Evolutionary conservation across 2,888 invertebrate genomes (phyloP).

Genomic region (Ichneumoninae sp.): DNA sequence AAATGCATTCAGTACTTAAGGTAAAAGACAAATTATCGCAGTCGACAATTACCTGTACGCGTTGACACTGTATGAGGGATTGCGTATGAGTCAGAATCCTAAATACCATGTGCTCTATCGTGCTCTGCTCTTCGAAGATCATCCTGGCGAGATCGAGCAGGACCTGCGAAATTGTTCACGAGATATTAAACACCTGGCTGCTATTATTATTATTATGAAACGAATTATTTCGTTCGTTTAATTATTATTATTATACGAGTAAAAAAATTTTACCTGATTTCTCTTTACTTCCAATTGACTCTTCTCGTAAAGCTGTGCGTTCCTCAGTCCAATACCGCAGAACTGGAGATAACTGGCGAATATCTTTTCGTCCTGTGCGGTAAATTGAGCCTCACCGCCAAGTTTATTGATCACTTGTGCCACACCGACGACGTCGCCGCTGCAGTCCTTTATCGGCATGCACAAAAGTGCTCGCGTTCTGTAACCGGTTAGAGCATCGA

Average conservation of each 20-base stretch:
- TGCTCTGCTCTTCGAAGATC: slow-evolving; percentile 98
- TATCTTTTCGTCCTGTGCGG: slow-evolving; percentile 94
- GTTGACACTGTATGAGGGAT: slow-evolving; percentile 96
- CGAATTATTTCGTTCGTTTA: no score
- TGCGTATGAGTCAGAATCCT: slow-evolving; percentile 97
- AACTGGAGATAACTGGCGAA: slow-evolving; percentile 97
- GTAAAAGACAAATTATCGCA: not conserved
- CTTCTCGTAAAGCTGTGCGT: slow-evolving; percentile 98
- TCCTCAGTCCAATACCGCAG: slow-evolving; percentile 97
- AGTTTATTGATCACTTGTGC: slow-evolving; percentile 97
- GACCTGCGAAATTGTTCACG: slow-evolving; percentile 85
- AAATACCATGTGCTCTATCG: slow-evolving; percentile 97
- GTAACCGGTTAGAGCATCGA: slow-evolving; percentile 97
- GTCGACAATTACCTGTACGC: slow-evolving; percentile 91
- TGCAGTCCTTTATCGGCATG: slow-evolving; percentile 98
- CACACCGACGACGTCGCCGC: slow-evolving; percentile 97
- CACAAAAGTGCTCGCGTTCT: slow-evolving; percentile 96
- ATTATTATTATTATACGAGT: not conserved
- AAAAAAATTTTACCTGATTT: slow-evolving; percentile 89
- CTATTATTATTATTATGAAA: slow-evolving; percentile 1
- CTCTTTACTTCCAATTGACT: slow-evolving; percentile 97
- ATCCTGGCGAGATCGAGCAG: slow-evolving; percentile 96
- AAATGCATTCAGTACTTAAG: not conserved
- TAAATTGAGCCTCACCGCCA: slow-evolving; percentile 93
- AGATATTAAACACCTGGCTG: not conserved